Base-by-base conservation (phyloP, 2,888 invertebrate genomes). In the Schizaphis graminum region DNA sequence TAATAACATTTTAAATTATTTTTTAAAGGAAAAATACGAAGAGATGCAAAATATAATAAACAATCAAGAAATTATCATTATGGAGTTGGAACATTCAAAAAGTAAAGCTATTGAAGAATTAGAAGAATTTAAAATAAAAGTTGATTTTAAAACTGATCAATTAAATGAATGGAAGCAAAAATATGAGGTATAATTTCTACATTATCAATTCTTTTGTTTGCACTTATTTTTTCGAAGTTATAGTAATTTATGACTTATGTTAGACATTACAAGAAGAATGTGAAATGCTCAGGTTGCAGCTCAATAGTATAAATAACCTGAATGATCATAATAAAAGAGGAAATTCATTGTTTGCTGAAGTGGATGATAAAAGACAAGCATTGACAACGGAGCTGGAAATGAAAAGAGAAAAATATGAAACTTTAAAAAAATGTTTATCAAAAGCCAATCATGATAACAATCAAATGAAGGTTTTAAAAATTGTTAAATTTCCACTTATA, bases 271-370 rank as follows among this genome's bases (percentile, higher is more conserved):
- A 95, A 92, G 95, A 95, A 90, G 95, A 95, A 92, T 95, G 94
- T 84, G 95, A 95, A 24, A 85, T 95, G 53, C 77, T 95, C n/a
- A 95, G 94, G 35, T 94, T 95, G 49, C 95, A 95, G 89, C 53
- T 95, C 10, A 94, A 94, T 21, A 92, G 92, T 24, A 67, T 95
- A 24, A 95, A 95, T 28, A 94, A 95, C 41, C 89, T 95, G 10
- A 92, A 94, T 85, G 95, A 95, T 87, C 92, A 94, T n/a, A 93
- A 95, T 41, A 95, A 95, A 88, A 94, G 95, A 56, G 95, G 95
- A 28, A 95, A 95, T 94, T 95, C 95, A 8, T 94, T 95, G 24
- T 95, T 95, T 95, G 95, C 95, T 77, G 95, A 95, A 95, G 95
- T 95, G 0, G 95, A 95, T 86, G 95, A 95, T 86, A 95, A 95